Evolutionary conservation across 2,888 invertebrate genomes (phyloP).

Genomic region (Drosophila dives): DNA sequence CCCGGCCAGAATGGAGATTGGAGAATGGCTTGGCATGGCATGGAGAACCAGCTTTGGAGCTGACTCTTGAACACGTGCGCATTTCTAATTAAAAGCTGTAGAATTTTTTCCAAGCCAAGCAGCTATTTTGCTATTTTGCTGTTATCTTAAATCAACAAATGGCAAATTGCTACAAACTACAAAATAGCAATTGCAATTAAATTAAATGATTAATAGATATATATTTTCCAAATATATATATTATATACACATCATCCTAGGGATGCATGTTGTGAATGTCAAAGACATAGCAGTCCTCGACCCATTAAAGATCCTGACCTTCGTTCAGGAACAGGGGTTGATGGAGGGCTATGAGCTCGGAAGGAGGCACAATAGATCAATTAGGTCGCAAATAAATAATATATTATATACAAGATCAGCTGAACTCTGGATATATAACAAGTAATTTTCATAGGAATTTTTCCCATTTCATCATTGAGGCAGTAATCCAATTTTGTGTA

Average conservation of each 20-base stretch:
- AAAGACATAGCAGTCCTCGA: no score
- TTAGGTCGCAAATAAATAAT: no score
- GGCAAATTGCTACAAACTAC: neutral
- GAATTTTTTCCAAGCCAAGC: constrained; percentile 24
- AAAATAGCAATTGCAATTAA: neutral
- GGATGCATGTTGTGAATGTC: no score
- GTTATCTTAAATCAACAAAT: constrained; percentile 8
- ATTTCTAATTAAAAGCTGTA: constrained; percentile 56
- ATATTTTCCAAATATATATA: no score
- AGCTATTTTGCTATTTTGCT: constrained; percentile 21
- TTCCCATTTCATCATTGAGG: neutral
- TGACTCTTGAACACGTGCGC: constrained; percentile 66
- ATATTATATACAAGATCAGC: neutral
- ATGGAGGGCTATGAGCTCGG: no score
- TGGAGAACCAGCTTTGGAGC: constrained; percentile 13
- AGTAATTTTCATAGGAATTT: neutral
- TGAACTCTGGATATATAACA: neutral
- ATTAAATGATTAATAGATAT: neutral
- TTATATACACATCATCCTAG: no score
- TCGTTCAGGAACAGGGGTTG: no score
- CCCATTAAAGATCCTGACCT: no score
- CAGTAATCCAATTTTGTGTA: neutral
- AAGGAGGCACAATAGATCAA: no score
- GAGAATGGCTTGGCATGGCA: constrained; percentile 15
- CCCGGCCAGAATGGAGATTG: constrained; percentile 8